A percentile compares a stretch with the other conserved stretches of the same genome.
phyloP scores from a whole-genome alignment of 1,140 invertebrate species.

The Cydia strobilella region DNA sequence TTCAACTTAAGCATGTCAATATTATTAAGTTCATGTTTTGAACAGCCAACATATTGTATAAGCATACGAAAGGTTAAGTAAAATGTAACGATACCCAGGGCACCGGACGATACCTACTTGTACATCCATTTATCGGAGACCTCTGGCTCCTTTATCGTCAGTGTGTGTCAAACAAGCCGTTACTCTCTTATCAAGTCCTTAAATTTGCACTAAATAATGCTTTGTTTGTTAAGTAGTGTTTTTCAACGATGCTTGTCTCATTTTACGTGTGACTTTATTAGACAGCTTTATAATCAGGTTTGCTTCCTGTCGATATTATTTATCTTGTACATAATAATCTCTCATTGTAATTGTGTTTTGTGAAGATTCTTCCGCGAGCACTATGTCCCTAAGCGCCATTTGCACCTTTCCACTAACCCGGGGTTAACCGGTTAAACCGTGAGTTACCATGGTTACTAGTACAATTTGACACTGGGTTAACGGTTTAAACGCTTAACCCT shows the following conservation, averaged over 20 bases:
- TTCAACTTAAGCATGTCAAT: too few relatives aligned
- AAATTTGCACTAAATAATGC: slow-evolving; percentile 20
- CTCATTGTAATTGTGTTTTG: too few relatives aligned
- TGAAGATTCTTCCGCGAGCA: too few relatives aligned
- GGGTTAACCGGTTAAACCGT: too few relatives aligned
- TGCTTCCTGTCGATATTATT: background rate
- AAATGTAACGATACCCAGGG: background rate
- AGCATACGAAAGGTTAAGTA: background rate
- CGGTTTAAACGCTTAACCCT: too few relatives aligned
- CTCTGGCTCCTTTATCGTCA: slow-evolving; percentile 7
- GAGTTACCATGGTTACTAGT: too few relatives aligned
- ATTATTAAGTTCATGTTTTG: too few relatives aligned
- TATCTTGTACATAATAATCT: too few relatives aligned
- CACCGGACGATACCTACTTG: background rate
- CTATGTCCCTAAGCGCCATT: too few relatives aligned
- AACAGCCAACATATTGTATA: too few relatives aligned
- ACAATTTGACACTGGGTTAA: too few relatives aligned
- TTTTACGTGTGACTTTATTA: background rate
- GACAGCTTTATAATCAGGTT: background rate
- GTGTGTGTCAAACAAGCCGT: slow-evolving; percentile 16
- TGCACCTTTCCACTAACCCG: too few relatives aligned
- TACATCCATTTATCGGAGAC: background rate
- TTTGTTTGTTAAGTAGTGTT: background rate
- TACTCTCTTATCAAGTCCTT: slow-evolving; percentile 10
- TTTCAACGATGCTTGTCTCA: slow-evolving; percentile 2